Evolutionary conservation across 2,113 vertebrate species (phyloP).

Genomic region (Synchiropus splendidus): DNA sequence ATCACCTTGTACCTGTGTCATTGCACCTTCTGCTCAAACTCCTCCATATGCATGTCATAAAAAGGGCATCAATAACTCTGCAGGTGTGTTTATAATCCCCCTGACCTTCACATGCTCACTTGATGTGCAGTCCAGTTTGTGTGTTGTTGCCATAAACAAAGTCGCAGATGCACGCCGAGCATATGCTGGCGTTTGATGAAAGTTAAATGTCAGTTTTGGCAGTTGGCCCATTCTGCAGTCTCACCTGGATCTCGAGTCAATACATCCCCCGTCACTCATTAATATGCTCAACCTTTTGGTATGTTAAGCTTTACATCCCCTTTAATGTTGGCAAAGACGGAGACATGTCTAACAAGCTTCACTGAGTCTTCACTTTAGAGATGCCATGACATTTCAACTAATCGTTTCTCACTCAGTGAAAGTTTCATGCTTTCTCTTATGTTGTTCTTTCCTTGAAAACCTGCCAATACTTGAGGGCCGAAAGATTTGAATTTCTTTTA

Average conservation of each 20-base stretch:
- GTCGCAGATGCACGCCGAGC: slow-evolving; percentile 16
- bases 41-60: slow-evolving; percentile 62
- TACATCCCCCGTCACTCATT: slow-evolving; percentile 42
- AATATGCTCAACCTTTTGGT: slow-evolving; percentile 19
- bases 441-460: too few relatives aligned
- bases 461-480: too few relatives aligned
- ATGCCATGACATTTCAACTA: slow-evolving; percentile 57
- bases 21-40: slow-evolving; percentile 55
- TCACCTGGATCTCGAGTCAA: slow-evolving; percentile 48
- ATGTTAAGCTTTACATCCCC: not conserved
- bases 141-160: slow-evolving; percentile 41
- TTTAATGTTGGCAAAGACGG: slow-evolving; percentile 52
- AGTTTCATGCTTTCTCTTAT: too few relatives aligned
- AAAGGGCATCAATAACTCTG: slow-evolving; percentile 31
- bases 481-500: too few relatives aligned
- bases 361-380: slow-evolving; percentile 62
- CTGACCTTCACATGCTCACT: slow-evolving; percentile 41
- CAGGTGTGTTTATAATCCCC: slow-evolving; percentile 29
- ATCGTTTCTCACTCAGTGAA: too few relatives aligned
- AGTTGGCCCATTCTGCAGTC: slow-evolving; percentile 52
- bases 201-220: slow-evolving; percentile 62
- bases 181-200: slow-evolving; percentile 38
- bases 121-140: slow-evolving; percentile 12
- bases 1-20: slow-evolving; percentile 63
- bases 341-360: slow-evolving; percentile 67